phyloP scores from a whole-genome alignment of 2,113 vertebrate genomes.

The Paedocypris sp. region DNA sequence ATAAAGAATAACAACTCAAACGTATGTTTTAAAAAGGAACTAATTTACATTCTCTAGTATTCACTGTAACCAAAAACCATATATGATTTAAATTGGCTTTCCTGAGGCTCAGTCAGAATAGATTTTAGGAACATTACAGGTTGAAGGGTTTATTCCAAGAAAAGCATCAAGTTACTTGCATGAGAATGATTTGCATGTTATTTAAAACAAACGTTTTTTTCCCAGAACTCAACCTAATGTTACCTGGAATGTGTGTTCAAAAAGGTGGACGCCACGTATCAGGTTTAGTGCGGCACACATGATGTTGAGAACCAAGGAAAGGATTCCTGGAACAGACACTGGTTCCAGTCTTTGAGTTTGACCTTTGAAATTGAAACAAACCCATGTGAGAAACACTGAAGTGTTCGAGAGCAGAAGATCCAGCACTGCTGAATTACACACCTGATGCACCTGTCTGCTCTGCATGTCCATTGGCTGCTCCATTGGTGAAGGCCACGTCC shows the following conservation, averaged over 20 bases:
- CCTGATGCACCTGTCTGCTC: conserved; percentile 58
- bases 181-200: background rate
- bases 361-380: conserved; percentile 45
- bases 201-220: background rate
- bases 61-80: too few relatives aligned
- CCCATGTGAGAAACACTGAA: too few relatives aligned
- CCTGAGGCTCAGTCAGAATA: too few relatives aligned
- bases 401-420: too few relatives aligned
- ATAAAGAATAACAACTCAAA: too few relatives aligned
- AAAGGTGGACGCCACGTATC: conserved; percentile 84
- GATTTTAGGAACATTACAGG: too few relatives aligned
- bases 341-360: conserved; percentile 71
- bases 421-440: conserved; percentile 42
- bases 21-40: too few relatives aligned
- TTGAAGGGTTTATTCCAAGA: too few relatives aligned
- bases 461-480: conserved; percentile 61
- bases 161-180: too few relatives aligned
- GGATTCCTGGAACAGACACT: conserved; percentile 75
- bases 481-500: conserved; percentile 63
- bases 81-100: too few relatives aligned
- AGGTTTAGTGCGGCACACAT: conserved; percentile 89
- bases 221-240: background rate
- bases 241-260: conserved; percentile 87
- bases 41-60: too few relatives aligned
- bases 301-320: conserved; percentile 89